These are phyloP conservation scores for Tetraneura akinire DNA, from an alignment of 1,140 invertebrate genomes.

Conservation along the genomic window DNA sequence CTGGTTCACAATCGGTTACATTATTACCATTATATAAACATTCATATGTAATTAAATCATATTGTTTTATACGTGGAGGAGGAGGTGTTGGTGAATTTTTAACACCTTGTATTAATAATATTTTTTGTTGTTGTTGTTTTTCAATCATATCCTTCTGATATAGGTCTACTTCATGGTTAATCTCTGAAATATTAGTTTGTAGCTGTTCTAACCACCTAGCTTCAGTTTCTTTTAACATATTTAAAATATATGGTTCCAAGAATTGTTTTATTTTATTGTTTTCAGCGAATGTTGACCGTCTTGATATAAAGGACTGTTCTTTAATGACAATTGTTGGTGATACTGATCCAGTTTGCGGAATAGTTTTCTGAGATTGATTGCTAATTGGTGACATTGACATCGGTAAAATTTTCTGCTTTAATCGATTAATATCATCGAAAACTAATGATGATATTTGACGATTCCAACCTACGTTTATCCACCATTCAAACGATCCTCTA, in stretches of 20 bases:
- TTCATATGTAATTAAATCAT: too few relatives aligned
- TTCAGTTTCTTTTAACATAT: not conserved
- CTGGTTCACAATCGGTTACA: not conserved
- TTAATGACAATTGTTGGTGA: not conserved
- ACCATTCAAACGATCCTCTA: not conserved
- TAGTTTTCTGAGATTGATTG: not conserved
- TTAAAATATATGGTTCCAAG: not conserved
- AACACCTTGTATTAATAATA: not conserved
- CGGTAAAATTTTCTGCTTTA: not conserved
- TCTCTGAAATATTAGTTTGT: not conserved
- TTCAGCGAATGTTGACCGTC: not conserved
- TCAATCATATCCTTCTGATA: not conserved
- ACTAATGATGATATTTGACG: conserved; percentile 1
- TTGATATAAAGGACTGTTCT: not conserved
- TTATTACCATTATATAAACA: too few relatives aligned
- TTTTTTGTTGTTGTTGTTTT: not conserved
- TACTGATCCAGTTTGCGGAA: not conserved
- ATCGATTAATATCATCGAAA: not conserved
- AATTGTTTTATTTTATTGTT: not conserved
- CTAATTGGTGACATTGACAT: not conserved
- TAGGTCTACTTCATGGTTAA: not conserved
- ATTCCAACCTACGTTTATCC: not conserved
- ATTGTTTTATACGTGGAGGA: too few relatives aligned
- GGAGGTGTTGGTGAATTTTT: not conserved
- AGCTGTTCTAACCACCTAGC: not conserved